phyloP scores from a whole-genome alignment of 2,113 vertebrate species.

The Mellivora capensis region DNA sequence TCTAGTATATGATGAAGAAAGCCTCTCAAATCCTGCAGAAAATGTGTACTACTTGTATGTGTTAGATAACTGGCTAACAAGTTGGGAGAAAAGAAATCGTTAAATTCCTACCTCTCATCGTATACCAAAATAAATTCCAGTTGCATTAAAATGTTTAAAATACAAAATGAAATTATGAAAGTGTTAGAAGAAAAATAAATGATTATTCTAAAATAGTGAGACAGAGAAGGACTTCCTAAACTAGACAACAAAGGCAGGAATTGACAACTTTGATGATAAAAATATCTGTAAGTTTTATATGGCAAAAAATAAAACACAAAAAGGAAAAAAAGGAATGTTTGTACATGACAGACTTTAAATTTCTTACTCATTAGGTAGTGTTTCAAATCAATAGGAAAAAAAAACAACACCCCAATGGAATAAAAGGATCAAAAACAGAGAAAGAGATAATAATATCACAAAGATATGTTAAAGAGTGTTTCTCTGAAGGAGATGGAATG shows the following conservation, averaged over 20 bases:
- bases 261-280: not conserved
- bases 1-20: not conserved
- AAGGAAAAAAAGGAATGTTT: not conserved
- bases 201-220: constrained; percentile 14
- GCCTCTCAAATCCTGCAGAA: not conserved
- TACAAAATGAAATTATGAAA: constrained; percentile 19
- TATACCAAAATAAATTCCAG: constrained; percentile 25
- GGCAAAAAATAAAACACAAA: constrained; percentile 24
- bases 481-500: not conserved
- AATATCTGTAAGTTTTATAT: not conserved
- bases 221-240: not conserved
- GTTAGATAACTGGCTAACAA: not conserved
- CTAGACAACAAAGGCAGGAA: not conserved
- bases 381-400: not conserved
- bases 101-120: not conserved
- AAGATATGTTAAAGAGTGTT: not conserved
- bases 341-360: not conserved
- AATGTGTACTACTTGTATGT: not conserved
- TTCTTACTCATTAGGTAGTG: not conserved
- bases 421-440: not conserved
- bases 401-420: not conserved
- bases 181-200: not conserved
- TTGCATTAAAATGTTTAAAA: constrained; percentile 29
- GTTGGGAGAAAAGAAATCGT: not conserved
- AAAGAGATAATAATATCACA: not conserved